These are phyloP conservation scores for Caenorhabditis remanei DNA, from an alignment of 1,140 invertebrate genomes.

Conservation along the genomic window DNA sequence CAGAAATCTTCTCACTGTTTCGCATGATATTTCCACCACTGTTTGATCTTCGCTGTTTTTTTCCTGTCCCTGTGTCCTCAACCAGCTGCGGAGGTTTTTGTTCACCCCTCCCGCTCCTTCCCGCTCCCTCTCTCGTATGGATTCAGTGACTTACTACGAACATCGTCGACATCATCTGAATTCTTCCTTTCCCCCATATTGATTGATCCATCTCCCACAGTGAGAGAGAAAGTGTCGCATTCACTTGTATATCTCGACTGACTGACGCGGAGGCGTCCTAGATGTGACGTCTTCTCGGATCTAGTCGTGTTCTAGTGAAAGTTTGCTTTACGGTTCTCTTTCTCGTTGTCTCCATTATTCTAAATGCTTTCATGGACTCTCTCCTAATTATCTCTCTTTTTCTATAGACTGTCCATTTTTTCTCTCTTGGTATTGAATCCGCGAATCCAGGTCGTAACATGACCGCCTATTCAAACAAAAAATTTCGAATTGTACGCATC, in stretches of 20 bases:
- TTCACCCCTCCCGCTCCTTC: neutral
- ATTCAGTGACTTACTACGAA: slow-evolving; percentile 30
- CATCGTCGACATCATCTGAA: neutral
- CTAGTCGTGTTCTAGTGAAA: slow-evolving; percentile 9
- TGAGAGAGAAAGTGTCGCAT: slow-evolving; percentile 22
- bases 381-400: slow-evolving; percentile 28
- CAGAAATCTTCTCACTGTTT: slow-evolving; percentile 44
- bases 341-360: slow-evolving; percentile 10
- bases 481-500: slow-evolving; percentile 8
- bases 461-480: slow-evolving; percentile 8
- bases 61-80: neutral
- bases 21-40: slow-evolving; percentile 50
- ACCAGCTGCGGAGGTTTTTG: slow-evolving; percentile 26
- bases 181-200: neutral
- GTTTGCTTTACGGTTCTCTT: slow-evolving; percentile 51
- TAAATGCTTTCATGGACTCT: neutral
- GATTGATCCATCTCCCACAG: slow-evolving; percentile 7
- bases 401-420: slow-evolving; percentile 31
- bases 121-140: neutral
- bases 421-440: neutral
- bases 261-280: slow-evolving; percentile 19
- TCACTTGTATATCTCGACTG: slow-evolving; percentile 39
- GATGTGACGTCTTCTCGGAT: slow-evolving; percentile 53
- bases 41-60: slow-evolving; percentile 54
- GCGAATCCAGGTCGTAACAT: slow-evolving; percentile 42